A percentile compares a stretch with the other conserved stretches of the same genome.
These are phyloP conservation scores for Phengaris arion DNA, from an alignment of 2,888 invertebrate species.

Conservation along the genomic window DNA sequence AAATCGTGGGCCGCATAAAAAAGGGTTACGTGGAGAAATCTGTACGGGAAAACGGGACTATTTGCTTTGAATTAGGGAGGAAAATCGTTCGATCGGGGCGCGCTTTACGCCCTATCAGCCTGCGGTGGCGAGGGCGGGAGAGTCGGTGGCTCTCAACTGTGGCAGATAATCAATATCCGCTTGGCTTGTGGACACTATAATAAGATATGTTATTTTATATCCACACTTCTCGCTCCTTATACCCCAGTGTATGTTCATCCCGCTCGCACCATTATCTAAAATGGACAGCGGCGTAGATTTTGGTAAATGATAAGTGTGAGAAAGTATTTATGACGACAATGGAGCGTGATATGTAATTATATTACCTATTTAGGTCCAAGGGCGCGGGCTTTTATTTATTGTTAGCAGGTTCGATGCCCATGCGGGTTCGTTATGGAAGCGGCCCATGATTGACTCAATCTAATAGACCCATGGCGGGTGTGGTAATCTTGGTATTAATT, in stretches of 20 bases:
- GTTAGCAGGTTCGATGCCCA: slow-evolving; percentile 53
- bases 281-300: slow-evolving; percentile 79
- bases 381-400: slow-evolving; percentile 39
- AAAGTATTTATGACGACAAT: slow-evolving; percentile 80
- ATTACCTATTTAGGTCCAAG: slow-evolving; percentile 67
- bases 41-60: slow-evolving; percentile 53
- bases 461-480: slow-evolving; percentile 36
- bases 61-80: slow-evolving; percentile 52
- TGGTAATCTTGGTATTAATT: slow-evolving; percentile 35
- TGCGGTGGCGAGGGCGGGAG: slow-evolving; percentile 54
- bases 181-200: slow-evolving; percentile 80
- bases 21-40: slow-evolving; percentile 50
- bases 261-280: slow-evolving; percentile 75
- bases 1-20: slow-evolving; percentile 56
- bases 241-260: slow-evolving; percentile 48
- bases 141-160: slow-evolving; percentile 77
- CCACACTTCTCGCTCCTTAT: slow-evolving; percentile 53
- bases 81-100: slow-evolving; percentile 45
- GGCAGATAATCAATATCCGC: slow-evolving; percentile 82
- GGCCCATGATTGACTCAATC: slow-evolving; percentile 56
- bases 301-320: slow-evolving; percentile 80
- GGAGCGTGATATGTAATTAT: slow-evolving; percentile 78
- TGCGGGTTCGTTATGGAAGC: slow-evolving; percentile 57
- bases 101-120: slow-evolving; percentile 54
- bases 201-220: slow-evolving; percentile 77